phyloP scores from a whole-genome alignment of 2,797 vertebrate species.

The Lepidocolaptes lacrymiger region DNA sequence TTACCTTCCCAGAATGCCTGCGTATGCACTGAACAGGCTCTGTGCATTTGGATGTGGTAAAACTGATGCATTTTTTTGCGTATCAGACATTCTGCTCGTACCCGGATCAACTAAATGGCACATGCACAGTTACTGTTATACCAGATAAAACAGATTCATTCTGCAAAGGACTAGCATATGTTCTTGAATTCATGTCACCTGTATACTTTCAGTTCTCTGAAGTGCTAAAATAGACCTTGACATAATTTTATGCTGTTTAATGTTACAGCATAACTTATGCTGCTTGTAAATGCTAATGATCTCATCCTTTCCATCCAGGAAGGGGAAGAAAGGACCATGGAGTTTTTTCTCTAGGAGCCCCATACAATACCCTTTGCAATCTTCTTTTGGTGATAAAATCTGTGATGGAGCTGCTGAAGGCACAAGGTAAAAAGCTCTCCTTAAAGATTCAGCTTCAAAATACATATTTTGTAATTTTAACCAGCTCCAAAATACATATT shows the following conservation, averaged over 20 bases:
- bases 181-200: background rate
- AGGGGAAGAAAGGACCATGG: background rate
- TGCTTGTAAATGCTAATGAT: background rate
- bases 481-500: background rate
- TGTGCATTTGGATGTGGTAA: background rate
- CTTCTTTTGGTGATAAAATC: background rate
- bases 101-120: background rate
- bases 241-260: background rate
- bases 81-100: background rate
- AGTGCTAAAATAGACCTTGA: background rate
- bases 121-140: background rate
- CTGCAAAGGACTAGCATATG: background rate
- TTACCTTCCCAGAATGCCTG: background rate
- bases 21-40: background rate
- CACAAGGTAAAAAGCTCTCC: background rate
- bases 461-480: background rate
- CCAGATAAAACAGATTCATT: background rate
- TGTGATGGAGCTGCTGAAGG: background rate
- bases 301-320: background rate
- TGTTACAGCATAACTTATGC: background rate
- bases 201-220: background rate
- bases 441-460: background rate
- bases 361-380: background rate
- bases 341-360: background rate
- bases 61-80: background rate